Conservation (phyloP, 2,113 vertebrate species). For the Ophiodon elongatus region DNA sequence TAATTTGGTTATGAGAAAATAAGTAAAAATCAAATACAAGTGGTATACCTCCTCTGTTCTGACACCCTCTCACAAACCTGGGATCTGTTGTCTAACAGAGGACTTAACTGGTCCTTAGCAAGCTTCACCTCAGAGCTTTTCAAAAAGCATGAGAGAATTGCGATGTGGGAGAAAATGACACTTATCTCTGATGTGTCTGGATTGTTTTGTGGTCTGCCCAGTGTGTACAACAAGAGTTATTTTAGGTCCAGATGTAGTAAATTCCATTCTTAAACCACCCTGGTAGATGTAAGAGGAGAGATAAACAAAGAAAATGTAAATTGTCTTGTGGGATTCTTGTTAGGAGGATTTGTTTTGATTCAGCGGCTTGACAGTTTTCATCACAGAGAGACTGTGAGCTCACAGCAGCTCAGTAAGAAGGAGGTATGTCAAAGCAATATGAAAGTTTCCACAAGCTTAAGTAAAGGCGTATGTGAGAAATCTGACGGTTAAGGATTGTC, state of each 20-base stretch:
- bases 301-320: slow-evolving; percentile 61
- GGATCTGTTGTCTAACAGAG: not conserved
- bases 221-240: slow-evolving; percentile 7
- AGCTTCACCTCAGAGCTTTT: slow-evolving; percentile 4
- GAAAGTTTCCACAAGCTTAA: slow-evolving; percentile 29
- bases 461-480: not conserved
- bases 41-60: not conserved
- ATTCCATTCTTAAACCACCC: slow-evolving; percentile 36
- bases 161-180: slow-evolving; percentile 1
- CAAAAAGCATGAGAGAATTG: not conserved
- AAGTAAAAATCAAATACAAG: not conserved
- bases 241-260: slow-evolving; percentile 40
- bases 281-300: slow-evolving; percentile 28
- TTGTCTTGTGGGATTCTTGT: slow-evolving; percentile 31
- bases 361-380: slow-evolving; percentile 37
- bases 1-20: not conserved
- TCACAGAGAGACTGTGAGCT: slow-evolving; percentile 16
- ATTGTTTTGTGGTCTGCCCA: slow-evolving; percentile 12
- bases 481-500: too few species aligned
- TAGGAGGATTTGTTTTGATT: slow-evolving; percentile 55
- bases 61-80: not conserved
- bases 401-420: slow-evolving; percentile 6
- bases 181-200: slow-evolving; percentile 9
- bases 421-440: not conserved
- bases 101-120: not conserved